Percentiles rank a stretch among this genome's conserved stretches.
These are phyloP conservation scores for Diachasmimorpha longicaudata DNA, from an alignment of 1,140 invertebrate genomes.

Conservation along the genomic window DNA sequence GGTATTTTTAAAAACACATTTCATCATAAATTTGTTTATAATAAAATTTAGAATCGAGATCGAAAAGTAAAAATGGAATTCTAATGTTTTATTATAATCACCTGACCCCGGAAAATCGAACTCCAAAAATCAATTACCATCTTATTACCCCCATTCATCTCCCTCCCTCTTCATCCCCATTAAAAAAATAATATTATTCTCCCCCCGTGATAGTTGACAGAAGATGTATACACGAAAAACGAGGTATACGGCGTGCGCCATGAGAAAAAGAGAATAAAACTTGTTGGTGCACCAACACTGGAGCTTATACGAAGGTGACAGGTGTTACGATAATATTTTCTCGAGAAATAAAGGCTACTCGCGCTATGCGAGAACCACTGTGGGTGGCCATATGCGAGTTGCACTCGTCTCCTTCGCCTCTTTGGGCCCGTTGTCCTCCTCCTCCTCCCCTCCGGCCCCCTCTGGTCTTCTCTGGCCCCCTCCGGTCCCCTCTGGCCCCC, in stretches of 20 bases:
- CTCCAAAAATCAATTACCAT: too few species aligned
- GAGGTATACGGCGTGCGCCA: background rate
- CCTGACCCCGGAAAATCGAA: too few species aligned
- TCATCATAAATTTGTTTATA: too few species aligned
- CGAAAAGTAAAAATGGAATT: too few species aligned
- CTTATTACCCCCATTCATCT: too few species aligned
- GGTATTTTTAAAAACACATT: too few species aligned
- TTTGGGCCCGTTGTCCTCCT: background rate
- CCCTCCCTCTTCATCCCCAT: too few species aligned
- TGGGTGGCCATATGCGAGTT: constrained; percentile 31
- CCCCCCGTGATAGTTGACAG: background rate
- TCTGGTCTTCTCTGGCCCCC: too few species aligned
- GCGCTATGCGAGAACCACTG: constrained; percentile 24
- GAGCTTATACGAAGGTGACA: constrained; percentile 26
- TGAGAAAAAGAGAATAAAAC: constrained; percentile 12
- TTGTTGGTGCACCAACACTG: constrained; percentile 32
- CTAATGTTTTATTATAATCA: too few species aligned
- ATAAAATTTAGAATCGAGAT: too few species aligned
- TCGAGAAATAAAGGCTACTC: constrained; percentile 37
- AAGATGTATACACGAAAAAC: background rate
- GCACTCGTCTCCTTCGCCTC: constrained; percentile 6
- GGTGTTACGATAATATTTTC: constrained; percentile 41
- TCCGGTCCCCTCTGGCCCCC: too few species aligned
- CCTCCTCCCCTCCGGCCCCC: background rate
- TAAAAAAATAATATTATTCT: background rate